Evolutionary conservation across 2,888 invertebrate species (phyloP), one percentile per base, ranked within the genome.

Genomic region (Acronicta leporina): DNA sequence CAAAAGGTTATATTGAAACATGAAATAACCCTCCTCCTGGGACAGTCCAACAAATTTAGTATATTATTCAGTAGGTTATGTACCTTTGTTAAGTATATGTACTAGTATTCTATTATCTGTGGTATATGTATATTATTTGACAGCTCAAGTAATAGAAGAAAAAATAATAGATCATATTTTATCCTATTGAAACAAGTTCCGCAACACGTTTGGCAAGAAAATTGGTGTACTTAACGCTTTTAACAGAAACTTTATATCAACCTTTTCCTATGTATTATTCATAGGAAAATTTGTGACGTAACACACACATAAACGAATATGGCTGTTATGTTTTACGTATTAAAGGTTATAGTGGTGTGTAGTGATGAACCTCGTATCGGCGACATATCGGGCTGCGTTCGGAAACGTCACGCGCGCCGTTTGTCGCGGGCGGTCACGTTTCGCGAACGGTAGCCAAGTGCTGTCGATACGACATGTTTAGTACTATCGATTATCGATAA

Each of bases 391-490:
- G 84, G 76, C 81, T 84, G 83, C 85, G 87, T 89, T 88, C 82
- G 81, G 79, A 86, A 85, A 85, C 89, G 87, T 92, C 92, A 91
- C 90, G 92, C 89, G 90, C 87, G 88, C 88, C 85, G 91, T 91
- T 89, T 90, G 90, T 91, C 91, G 91, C 91, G 80, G 77, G 75
- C 82, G 82, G 91, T 93, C 93, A 92, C 92, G 92, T 87, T 92
- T 87, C 73, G 80, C 83, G 80, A 83, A 89, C 92, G 83, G 92
- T 92, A 92, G 93, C 89, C 64, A 72, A 85, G 84, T 77, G 84
- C 85, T 82, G 89, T 75, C 80, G 80, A 63, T 67, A 61, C 59
- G 65, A 63, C 74, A 75, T 74, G 60, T 69, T 73, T 79, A 80
- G 67, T 78, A 80, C 75, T 84, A 81, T 87, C 79, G 83, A 82